Evolutionary conservation across 2,113 vertebrate genomes (phyloP).

Genomic region (Rhea americana): DNA sequence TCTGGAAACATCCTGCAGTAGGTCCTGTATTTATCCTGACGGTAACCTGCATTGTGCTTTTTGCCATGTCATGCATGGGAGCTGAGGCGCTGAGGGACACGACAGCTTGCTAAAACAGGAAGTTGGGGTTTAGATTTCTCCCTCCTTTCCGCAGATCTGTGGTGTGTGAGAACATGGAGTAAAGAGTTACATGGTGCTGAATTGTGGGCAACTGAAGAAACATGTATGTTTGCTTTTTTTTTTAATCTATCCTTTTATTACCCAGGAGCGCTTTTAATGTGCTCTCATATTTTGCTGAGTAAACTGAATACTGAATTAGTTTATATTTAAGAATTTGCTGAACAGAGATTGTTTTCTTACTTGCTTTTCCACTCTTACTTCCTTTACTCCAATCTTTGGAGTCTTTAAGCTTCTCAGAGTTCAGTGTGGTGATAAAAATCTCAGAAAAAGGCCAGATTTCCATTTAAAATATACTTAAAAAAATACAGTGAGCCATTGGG

Average conservation of each 20-base stretch:
- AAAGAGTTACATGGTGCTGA: neutral
- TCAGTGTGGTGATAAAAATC: neutral
- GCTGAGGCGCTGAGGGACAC: rapidly evolving
- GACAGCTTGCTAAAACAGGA: neutral
- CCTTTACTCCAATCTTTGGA: neutral
- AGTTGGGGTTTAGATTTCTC: neutral
- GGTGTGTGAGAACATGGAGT: neutral
- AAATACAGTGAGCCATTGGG: neutral
- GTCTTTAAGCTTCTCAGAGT: neutral
- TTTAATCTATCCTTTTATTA: neutral
- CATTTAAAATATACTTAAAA: neutral
- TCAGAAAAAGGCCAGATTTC: neutral
- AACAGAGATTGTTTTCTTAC: neutral
- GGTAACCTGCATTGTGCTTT: neutral
- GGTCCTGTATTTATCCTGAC: neutral
- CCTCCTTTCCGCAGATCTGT: neutral
- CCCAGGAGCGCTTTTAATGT: neutral
- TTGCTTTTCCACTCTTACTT: neutral
- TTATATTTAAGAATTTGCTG: neutral
- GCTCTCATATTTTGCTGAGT: neutral
- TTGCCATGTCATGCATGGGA: neutral
- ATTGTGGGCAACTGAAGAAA: neutral
- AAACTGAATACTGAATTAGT: neutral
- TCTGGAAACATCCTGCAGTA: neutral
- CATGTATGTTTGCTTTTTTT: neutral